Conservation (phyloP, 2,113 vertebrate genomes). For the Felis chaus region DNA sequence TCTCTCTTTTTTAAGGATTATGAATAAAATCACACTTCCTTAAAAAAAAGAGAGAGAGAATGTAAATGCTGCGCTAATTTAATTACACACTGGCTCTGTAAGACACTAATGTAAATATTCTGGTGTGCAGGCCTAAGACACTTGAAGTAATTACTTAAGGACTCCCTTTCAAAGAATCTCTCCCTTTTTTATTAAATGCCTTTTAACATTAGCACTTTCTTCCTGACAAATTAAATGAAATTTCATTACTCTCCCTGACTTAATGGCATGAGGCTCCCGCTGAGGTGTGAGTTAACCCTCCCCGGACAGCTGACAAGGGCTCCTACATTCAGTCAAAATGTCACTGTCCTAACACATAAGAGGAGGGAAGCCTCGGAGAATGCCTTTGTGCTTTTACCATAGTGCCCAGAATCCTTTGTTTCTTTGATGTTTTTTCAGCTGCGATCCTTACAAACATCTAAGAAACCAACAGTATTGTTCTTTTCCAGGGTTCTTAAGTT, state of each 20-base stretch:
- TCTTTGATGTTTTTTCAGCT: conserved; percentile 26
- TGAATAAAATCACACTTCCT: conserved; percentile 87
- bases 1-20: conserved; percentile 70
- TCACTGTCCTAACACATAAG: neutral
- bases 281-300: conserved; percentile 89
- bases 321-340: conserved; percentile 15
- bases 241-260: conserved; percentile 98
- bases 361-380: neutral
- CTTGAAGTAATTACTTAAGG: conserved; percentile 98
- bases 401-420: neutral
- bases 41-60: conserved; percentile 75
- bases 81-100: conserved; percentile 94
- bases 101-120: conserved; percentile 99
- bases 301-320: conserved; percentile 76
- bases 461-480: neutral
- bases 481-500: conserved; percentile 33
- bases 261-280: conserved; percentile 96
- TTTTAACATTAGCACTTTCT: conserved; percentile 99
- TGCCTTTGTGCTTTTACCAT: neutral
- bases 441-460: neutral
- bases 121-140: conserved; percentile 93
- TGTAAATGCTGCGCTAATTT: conserved; percentile 94
- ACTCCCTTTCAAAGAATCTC: conserved; percentile 95
- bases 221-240: conserved; percentile 99
- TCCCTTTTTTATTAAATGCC: conserved; percentile 96